phyloP scores from a whole-genome alignment of 2,888 invertebrate species.

The Halocaridina rubra region DNA sequence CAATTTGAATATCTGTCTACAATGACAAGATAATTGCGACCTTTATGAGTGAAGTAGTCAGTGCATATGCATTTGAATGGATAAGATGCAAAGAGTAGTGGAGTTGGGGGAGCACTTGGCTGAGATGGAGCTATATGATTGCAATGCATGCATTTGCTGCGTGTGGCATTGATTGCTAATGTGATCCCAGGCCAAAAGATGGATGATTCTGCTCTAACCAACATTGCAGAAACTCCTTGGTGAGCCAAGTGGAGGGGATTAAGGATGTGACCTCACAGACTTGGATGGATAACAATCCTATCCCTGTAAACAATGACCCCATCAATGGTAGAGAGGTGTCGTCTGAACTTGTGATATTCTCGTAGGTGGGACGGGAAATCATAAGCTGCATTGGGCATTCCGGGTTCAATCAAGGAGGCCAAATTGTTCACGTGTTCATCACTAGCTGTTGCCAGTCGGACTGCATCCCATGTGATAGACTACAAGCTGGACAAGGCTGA shows the following conservation, averaged over 20 bases:
- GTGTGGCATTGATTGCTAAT: background rate
- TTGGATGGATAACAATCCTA: conserved; percentile 25
- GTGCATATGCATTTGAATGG: conserved; percentile 24
- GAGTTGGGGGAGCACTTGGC: no score
- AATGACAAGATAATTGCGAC: conserved; percentile 17
- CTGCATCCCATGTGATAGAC: no score
- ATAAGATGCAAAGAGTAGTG: background rate
- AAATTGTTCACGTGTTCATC: no score
- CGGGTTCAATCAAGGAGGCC: no score
- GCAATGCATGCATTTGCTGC: background rate
- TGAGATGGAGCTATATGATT: conserved; percentile 33
- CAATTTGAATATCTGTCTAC: conserved; percentile 35
- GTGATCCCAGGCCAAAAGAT: no score
- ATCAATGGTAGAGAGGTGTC: conserved; percentile 12
- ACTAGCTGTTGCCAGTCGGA: no score
- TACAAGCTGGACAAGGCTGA: no score
- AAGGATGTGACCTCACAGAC: background rate
- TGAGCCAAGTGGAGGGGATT: conserved; percentile 15
- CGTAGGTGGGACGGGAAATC: background rate
- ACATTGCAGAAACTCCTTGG: conserved; percentile 25
- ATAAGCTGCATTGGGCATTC: no score
- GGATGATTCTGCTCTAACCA: no score
- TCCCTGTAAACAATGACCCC: background rate
- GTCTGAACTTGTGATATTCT: background rate
- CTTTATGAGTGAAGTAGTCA: conserved; percentile 11